Conservation (phyloP, 2,797 vertebrate genomes). For the Amphiprion clarkii region DNA sequence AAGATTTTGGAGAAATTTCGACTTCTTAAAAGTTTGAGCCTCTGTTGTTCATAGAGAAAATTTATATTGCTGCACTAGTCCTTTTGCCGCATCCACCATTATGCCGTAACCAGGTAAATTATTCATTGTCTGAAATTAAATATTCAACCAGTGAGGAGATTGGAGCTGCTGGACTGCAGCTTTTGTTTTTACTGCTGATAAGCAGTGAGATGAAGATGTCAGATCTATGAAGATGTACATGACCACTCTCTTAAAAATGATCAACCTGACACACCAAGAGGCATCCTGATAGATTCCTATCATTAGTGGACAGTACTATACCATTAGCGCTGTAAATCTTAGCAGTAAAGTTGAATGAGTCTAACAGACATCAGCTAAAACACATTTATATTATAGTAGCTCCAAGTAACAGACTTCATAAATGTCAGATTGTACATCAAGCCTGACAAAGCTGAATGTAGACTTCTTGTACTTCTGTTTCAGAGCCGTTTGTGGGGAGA, state of each 20-base stretch:
- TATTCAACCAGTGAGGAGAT: slow-evolving; percentile 56
- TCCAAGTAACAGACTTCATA: neutral
- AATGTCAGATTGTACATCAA: neutral
- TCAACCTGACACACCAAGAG: neutral
- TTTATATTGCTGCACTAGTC: slow-evolving; percentile 1
- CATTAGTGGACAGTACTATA: neutral
- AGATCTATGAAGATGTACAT: neutral
- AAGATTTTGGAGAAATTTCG: neutral
- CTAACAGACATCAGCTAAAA: neutral
- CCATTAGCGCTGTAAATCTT: neutral
- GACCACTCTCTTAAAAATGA: neutral
- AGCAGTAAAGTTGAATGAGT: neutral
- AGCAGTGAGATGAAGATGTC: neutral
- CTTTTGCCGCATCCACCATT: slow-evolving; percentile 33
- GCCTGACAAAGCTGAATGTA: no score
- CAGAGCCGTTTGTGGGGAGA: no score
- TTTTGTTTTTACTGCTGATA: neutral
- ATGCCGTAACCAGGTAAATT: slow-evolving; percentile 61
- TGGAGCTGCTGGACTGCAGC: slow-evolving; percentile 3
- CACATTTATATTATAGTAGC: neutral
- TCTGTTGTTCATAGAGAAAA: neutral
- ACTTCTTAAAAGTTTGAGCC: neutral
- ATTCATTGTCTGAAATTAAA: slow-evolving; percentile 75
- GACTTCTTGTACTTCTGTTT: no score
- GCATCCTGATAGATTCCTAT: neutral